Evolutionary conservation across 1,140 invertebrate genomes (phyloP), one percentile per base, ranked within the genome.

Genomic region (Trichoplusia ni): DNA sequence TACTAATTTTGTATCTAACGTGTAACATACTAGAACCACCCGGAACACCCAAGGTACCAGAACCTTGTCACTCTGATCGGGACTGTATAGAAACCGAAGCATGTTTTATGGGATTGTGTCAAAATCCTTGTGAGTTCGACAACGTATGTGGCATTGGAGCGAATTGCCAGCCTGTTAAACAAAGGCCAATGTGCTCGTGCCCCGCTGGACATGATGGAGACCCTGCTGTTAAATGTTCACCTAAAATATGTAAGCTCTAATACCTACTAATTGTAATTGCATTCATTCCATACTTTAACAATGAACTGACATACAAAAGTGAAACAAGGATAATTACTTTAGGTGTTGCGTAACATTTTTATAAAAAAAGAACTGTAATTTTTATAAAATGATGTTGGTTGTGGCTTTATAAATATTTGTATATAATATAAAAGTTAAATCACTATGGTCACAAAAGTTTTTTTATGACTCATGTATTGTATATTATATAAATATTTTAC

Each of bases 111-210:
- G 94, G 93, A 75, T 75, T 93, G 68, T 95, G 94, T 86, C 92
- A 94, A 84, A 93, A 95, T 89, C 93, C 95, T 63, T 96, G 95
- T 84, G 93, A 94, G 69, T 93, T 95, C 90, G 92, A 94, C 60
- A 93, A 94, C 80, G 92, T 94, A 58, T 96, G 95, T 91, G 95
- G 90, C 44, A 73, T 83, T 62, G 88, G 92, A 73, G 95, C 95
- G 42, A 94, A 94, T 77, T 96, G 95, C 80, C 92, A 94, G 72
- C 93, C 93, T 33, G 93, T 94, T 89, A 94, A 94, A 83, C 94
- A 95, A 88, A 92, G 95, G 68, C 95, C 95, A 2, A 94, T 95
- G 84, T 96, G 95, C 90, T 95, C 93, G 69, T 95, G 94, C 84
- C 94, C 94, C 7, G 92, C 93, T 70, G 94, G 93, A 77, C 94